Evolutionary conservation across 2,113 vertebrate species (phyloP).

Genomic region (Bothrops jararaca): DNA sequence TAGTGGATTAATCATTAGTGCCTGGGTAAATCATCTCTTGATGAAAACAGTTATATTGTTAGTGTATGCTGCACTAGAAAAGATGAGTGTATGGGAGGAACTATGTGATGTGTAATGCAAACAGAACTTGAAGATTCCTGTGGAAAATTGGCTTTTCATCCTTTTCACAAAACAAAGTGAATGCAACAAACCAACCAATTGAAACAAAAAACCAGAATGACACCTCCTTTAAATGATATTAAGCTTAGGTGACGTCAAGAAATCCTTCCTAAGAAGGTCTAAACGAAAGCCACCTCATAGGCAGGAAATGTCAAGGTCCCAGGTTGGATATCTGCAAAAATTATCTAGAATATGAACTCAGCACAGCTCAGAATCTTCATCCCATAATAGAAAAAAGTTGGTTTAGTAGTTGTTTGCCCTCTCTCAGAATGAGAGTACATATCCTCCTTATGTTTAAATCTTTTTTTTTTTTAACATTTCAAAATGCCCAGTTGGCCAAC

Average conservation of each 20-base stretch:
- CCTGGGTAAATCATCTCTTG: constrained; percentile 35
- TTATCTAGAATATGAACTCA: not conserved
- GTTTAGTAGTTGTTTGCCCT: not conserved
- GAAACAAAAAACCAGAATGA: constrained; percentile 8
- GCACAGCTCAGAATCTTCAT: not conserved
- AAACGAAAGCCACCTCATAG: not conserved
- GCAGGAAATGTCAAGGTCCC: not conserved
- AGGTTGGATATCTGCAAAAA: not conserved
- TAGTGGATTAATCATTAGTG: constrained; percentile 58
- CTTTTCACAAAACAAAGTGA: constrained; percentile 3
- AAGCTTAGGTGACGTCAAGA: not conserved
- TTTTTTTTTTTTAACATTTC: not conserved
- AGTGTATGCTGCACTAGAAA: constrained; percentile 45
- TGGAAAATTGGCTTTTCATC: constrained; percentile 23
- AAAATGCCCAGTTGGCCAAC: not conserved
- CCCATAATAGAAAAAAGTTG: not conserved
- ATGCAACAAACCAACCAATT: not conserved
- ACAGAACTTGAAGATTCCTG: constrained; percentile 20
- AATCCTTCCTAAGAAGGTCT: not conserved
- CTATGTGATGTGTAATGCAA: constrained; percentile 10
- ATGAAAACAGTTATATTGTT: constrained; percentile 36
- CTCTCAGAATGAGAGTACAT: not conserved
- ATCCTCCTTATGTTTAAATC: not conserved
- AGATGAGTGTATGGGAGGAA: not conserved
- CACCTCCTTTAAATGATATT: not conserved